Evolutionary conservation across 2,888 invertebrate genomes (phyloP).

Genomic region (Dynastes hyllus): DNA sequence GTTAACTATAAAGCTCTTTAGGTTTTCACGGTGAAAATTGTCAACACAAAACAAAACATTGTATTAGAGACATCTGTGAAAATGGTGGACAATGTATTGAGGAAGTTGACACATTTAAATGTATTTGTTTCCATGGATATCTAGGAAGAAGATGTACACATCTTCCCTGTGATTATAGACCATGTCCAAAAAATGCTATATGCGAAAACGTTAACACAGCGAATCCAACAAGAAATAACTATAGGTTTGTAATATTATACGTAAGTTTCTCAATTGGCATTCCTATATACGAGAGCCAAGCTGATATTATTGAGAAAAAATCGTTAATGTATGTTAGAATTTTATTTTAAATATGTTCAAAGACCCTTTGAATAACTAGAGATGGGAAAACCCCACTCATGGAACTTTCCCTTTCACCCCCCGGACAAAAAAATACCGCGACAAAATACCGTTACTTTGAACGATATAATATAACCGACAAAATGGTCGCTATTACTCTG

Average conservation of each 20-base stretch:
- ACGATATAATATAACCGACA: too few species aligned
- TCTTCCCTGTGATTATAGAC: slow-evolving; percentile 75
- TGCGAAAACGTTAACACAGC: slow-evolving; percentile 70
- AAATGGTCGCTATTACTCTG: too few species aligned
- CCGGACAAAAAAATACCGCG: too few species aligned
- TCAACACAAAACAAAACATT: slow-evolving; percentile 70
- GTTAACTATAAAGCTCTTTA: slow-evolving; percentile 59
- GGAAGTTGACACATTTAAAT: slow-evolving; percentile 69
- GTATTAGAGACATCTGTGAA: slow-evolving; percentile 69
- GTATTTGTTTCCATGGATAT: slow-evolving; percentile 72
- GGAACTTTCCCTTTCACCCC: too few species aligned
- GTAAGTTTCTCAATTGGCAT: too few species aligned
- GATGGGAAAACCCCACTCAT: too few species aligned
- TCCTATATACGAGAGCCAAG: too few species aligned
- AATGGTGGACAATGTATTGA: slow-evolving; percentile 70
- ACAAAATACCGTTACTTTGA: too few species aligned
- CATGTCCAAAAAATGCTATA: slow-evolving; percentile 71
- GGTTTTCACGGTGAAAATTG: slow-evolving; percentile 75
- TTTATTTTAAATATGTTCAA: too few species aligned
- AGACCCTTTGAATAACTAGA: too few species aligned
- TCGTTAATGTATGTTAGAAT: too few species aligned
- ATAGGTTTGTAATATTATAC: slow-evolving; percentile 62
- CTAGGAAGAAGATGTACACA: slow-evolving; percentile 74
- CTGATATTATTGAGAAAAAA: too few species aligned
- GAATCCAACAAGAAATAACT: slow-evolving; percentile 70